phyloP scores from a whole-genome alignment of 2,797 vertebrate genomes.

The Gastrophryne carolinensis region DNA sequence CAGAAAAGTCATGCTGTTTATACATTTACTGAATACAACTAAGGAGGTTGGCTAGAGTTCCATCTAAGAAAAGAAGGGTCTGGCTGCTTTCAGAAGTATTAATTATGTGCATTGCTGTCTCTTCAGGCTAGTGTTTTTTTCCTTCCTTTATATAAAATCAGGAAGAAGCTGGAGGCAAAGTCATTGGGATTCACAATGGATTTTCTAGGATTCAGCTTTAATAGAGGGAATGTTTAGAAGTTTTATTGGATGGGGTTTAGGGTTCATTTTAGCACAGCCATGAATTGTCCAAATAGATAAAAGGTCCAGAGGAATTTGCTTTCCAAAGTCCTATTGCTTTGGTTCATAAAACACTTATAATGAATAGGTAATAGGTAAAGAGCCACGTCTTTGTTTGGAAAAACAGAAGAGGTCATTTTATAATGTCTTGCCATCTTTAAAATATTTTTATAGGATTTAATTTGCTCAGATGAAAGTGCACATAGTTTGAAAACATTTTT shows the following conservation, averaged over 20 bases:
- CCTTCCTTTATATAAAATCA: slow-evolving; percentile 18
- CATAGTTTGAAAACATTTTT: slow-evolving; percentile 27
- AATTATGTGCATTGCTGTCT: too few species aligned
- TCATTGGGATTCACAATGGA: slow-evolving; percentile 27
- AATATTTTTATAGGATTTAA: slow-evolving; percentile 21
- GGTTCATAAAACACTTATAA: slow-evolving; percentile 43
- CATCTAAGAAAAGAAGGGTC: too few species aligned
- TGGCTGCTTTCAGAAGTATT: too few species aligned
- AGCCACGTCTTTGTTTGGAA: slow-evolving; percentile 27
- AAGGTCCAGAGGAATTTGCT: slow-evolving; percentile 44
- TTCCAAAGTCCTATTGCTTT: slow-evolving; percentile 26
- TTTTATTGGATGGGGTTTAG: slow-evolving; percentile 44
- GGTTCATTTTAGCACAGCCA: slow-evolving; percentile 42
- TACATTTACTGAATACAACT: too few species aligned
- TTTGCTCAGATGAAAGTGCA: slow-evolving; percentile 36
- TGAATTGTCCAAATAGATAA: slow-evolving; percentile 42
- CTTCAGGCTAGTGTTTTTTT: too few species aligned
- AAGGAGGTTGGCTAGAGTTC: too few species aligned
- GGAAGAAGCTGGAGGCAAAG: slow-evolving; percentile 14
- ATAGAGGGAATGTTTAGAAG: slow-evolving; percentile 48
- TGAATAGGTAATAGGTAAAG: slow-evolving; percentile 35
- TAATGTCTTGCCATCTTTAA: too few species aligned
- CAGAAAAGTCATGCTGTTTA: too few species aligned
- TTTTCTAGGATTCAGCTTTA: slow-evolving; percentile 43
- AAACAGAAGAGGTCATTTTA: slow-evolving; percentile 38